Evolutionary conservation across 2,888 invertebrate genomes (phyloP).

Genomic region (Leistus spinibarbis): DNA sequence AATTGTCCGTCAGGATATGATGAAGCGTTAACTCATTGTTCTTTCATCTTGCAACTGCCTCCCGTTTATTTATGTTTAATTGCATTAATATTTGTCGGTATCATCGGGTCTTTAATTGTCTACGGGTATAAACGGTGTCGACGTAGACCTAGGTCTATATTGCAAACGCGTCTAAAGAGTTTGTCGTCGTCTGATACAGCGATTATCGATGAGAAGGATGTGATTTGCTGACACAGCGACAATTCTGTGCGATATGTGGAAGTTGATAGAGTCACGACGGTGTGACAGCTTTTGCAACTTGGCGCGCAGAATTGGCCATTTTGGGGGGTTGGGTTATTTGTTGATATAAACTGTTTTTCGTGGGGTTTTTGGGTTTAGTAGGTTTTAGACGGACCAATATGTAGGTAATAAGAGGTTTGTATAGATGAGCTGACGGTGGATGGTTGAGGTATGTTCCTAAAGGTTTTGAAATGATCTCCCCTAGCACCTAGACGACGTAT

Average conservation of each 20-base stretch:
- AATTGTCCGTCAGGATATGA: constrained; percentile 84
- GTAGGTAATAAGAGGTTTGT: background rate
- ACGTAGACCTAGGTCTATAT: constrained; percentile 73
- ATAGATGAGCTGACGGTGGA: no score
- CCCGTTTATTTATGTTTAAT: constrained; percentile 70
- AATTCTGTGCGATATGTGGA: constrained; percentile 93
- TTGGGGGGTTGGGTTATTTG: background rate
- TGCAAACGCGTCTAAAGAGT: constrained; percentile 80
- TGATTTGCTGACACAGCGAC: constrained; percentile 95
- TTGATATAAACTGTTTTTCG: constrained; percentile 20
- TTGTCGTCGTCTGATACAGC: constrained; percentile 80
- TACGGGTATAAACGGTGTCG: constrained; percentile 56
- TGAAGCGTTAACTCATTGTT: constrained; percentile 80
- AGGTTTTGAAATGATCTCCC: no score
- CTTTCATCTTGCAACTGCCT: constrained; percentile 76
- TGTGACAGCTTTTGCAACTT: constrained; percentile 66
- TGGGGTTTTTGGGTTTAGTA: background rate
- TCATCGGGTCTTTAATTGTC: constrained; percentile 47
- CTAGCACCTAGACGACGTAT: no score
- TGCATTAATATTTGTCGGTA: constrained; percentile 53
- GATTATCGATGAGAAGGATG: constrained; percentile 84
- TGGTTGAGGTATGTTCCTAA: no score
- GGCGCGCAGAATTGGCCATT: constrained; percentile 52
- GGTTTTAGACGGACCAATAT: constrained; percentile 42
- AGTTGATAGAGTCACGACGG: constrained; percentile 88